Evolutionary conservation across 2,888 invertebrate genomes (phyloP), one percentile per base, ranked within the genome.

Genomic region (Hermaeophaga mercurialis): DNA sequence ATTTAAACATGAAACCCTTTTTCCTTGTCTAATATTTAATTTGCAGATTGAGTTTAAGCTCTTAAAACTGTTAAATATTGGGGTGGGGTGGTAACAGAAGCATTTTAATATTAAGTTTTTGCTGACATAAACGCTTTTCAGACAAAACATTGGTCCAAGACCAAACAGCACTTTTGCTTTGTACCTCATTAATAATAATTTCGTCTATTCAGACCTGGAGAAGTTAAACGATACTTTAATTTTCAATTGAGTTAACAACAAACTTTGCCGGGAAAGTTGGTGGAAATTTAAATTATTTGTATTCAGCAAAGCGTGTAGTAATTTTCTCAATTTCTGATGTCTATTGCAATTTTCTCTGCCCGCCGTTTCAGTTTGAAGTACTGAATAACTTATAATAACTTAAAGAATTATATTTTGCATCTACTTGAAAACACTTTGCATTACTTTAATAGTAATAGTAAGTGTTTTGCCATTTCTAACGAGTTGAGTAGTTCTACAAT

Each of bases 161-260:
- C 14, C 14, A 2, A 34, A 14, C 33, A 12, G 11, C 12, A 3
- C 12, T 34, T 14, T 34, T 12, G 12, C 33, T 14, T 39, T 39
- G 18, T 19, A 39, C 39, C 19, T 19, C 39, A 39, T 46, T 46
- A 46, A 46, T 53, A 26, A 53, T 28, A 33, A 53, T 53, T 19
- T 33, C n/a, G 41, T 33, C 41, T 17, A 22, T 52, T 41, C 34
- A 24, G 33, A 34, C 53, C 26, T 24, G 38, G 12, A 33, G 33
- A 33, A 46, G 26, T 53, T 22, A 45, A 19, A 45, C 34, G 53
- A 45, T 53, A 53, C 53, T 53, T 45, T 36, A 53, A 38, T 53
- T 53, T 53, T 38, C 53, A 45, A 53, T 53, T 45, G 53, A 53
- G 38, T 45, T 53, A 53, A 43, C 53, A 45, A 45, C 53, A 44